phyloP scores from a whole-genome alignment of 1,140 invertebrate species.

The Kradibia gibbosae region DNA sequence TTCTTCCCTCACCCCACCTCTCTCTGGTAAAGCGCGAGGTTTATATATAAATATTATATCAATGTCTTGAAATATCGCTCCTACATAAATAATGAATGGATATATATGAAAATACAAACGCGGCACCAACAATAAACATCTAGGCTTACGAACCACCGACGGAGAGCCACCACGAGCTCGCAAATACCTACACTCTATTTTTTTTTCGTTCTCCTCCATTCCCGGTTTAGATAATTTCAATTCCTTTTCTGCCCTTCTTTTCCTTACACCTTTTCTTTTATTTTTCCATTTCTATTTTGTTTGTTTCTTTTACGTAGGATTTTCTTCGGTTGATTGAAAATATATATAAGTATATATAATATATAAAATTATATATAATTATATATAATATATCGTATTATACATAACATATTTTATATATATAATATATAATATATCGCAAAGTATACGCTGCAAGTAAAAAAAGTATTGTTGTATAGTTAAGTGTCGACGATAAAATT shows the following conservation, averaged over 20 bases:
- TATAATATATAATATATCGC: too few relatives aligned
- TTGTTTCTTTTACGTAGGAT: not conserved
- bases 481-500: too few relatives aligned
- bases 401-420: too few relatives aligned
- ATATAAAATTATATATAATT: too few relatives aligned
- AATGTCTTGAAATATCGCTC: slow-evolving; percentile 66
- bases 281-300: too few relatives aligned
- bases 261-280: not conserved
- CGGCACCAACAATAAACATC: not conserved
- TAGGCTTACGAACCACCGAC: not conserved
- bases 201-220: not conserved
- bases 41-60: slow-evolving; percentile 63
- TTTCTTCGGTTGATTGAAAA: not conserved
- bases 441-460: too few relatives aligned
- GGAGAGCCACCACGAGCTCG: not conserved
- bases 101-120: slow-evolving; percentile 67
- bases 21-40: slow-evolving; percentile 35
- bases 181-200: not conserved
- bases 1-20: not conserved
- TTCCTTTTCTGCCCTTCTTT: not conserved
- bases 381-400: too few relatives aligned
- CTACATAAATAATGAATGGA: slow-evolving; percentile 67
- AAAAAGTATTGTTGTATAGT: too few relatives aligned
- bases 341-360: not conserved
- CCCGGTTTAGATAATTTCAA: too few relatives aligned